Percentiles rank a stretch among this genome's conserved stretches.
phyloP scores from a whole-genome alignment of 2,113 vertebrate species.

The Syrmaticus mikado region DNA sequence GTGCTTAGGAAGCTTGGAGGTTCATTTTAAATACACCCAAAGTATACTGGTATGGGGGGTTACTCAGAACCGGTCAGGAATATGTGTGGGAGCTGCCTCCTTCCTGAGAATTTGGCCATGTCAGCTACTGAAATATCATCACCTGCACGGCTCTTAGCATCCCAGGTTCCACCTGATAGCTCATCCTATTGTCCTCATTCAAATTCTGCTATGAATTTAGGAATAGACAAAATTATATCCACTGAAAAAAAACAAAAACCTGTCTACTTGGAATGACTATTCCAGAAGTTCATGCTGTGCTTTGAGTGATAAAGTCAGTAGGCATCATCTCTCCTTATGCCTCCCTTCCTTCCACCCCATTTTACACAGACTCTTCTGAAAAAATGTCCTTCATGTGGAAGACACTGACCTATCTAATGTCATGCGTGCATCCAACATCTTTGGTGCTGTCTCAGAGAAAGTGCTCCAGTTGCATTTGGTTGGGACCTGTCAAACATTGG shows the following conservation, averaged over 20 bases:
- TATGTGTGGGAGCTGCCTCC: neutral
- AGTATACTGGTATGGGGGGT: neutral
- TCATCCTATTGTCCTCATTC: neutral
- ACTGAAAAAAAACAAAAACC: neutral
- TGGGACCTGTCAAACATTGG: accelerated
- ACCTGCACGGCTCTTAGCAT: neutral
- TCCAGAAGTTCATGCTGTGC: neutral
- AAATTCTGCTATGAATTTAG: neutral
- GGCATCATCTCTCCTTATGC: neutral
- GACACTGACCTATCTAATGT: neutral
- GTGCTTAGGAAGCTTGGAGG: neutral
- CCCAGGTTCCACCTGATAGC: neutral
- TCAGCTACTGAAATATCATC: neutral
- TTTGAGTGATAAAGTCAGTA: neutral
- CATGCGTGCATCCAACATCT: accelerated
- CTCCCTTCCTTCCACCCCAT: neutral
- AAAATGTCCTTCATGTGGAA: neutral
- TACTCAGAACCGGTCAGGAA: neutral
- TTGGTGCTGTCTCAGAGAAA: neutral
- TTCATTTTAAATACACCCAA: conserved; percentile 14
- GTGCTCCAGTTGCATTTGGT: neutral
- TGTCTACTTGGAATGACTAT: neutral
- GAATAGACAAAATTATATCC: neutral
- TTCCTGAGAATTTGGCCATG: neutral
- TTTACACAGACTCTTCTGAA: too few species aligned